These are phyloP conservation scores for Nothobranchius furzeri DNA, from an alignment of 2,113 vertebrate genomes.

Conservation along the genomic window DNA sequence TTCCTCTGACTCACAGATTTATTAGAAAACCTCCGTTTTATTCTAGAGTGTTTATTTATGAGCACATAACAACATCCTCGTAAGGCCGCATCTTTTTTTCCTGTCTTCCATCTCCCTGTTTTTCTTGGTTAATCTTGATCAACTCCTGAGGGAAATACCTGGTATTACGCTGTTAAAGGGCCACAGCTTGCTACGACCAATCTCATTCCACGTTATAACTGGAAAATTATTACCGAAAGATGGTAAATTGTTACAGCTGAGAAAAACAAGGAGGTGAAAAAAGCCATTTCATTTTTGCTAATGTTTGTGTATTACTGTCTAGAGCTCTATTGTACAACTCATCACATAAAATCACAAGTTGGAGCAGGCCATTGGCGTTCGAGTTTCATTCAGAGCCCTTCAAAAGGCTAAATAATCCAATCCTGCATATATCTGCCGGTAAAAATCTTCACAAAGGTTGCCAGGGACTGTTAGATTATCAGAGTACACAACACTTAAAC, in stretches of 20 bases:
- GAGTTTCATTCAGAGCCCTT: not conserved
- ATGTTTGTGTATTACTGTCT: no score
- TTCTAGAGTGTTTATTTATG: not conserved
- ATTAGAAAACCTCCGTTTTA: not conserved
- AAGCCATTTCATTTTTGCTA: not conserved
- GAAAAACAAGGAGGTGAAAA: not conserved
- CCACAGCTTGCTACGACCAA: not conserved
- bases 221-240: not conserved
- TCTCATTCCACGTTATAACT: not conserved
- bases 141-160: not conserved
- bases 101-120: not conserved
- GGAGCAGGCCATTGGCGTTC: constrained; percentile 9
- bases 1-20: not conserved
- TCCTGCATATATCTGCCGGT: constrained; percentile 33
- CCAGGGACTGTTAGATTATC: constrained; percentile 37
- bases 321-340: not conserved
- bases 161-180: not conserved
- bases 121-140: not conserved
- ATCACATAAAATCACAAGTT: constrained; percentile 18
- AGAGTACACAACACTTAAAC: constrained; percentile 29
- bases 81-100: not conserved
- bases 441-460: constrained; percentile 54
- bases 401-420: constrained; percentile 51
- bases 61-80: not conserved
- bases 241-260: not conserved